phyloP scores from a whole-genome alignment of 2,797 vertebrate species.

The Lycodopsis pacificus region DNA sequence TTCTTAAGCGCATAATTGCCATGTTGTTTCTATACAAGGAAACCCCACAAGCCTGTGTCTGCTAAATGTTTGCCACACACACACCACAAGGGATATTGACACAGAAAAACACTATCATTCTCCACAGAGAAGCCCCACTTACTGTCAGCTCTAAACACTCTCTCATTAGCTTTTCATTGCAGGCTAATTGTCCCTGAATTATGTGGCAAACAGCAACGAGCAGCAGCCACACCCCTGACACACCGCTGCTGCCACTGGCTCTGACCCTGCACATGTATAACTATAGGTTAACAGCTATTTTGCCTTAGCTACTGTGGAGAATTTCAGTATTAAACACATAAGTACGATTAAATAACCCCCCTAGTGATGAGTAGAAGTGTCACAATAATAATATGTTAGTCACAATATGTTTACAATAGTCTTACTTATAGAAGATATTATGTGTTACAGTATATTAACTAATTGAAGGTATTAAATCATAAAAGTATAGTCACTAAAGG shows the following conservation, averaged over 20 bases:
- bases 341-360: too few species aligned
- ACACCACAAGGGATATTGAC: conserved; percentile 28
- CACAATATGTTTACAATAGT: too few species aligned
- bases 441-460: too few species aligned
- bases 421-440: too few species aligned
- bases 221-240: conserved; percentile 31
- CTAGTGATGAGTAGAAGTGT: too few species aligned
- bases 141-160: conserved; percentile 64
- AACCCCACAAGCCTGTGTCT: conserved; percentile 38
- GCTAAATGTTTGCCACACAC: conserved; percentile 29
- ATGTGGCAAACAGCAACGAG: conserved; percentile 33
- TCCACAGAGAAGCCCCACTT: conserved; percentile 53
- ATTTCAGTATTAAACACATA: too few species aligned
- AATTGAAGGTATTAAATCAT: too few species aligned
- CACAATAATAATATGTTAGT: too few species aligned
- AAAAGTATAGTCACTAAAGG: too few species aligned
- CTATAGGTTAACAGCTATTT: conserved; percentile 1
- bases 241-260: conserved; percentile 5
- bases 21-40: conserved; percentile 46
- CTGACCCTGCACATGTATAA: conserved; percentile 15
- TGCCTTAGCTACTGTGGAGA: too few species aligned
- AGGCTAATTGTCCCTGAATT: conserved; percentile 64
- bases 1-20: conserved; percentile 39
- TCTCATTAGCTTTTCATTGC: conserved; percentile 69
- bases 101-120: conserved; percentile 56